phyloP scores from a whole-genome alignment of 2,888 invertebrate genomes.

The Tinea semifulvella region DNA sequence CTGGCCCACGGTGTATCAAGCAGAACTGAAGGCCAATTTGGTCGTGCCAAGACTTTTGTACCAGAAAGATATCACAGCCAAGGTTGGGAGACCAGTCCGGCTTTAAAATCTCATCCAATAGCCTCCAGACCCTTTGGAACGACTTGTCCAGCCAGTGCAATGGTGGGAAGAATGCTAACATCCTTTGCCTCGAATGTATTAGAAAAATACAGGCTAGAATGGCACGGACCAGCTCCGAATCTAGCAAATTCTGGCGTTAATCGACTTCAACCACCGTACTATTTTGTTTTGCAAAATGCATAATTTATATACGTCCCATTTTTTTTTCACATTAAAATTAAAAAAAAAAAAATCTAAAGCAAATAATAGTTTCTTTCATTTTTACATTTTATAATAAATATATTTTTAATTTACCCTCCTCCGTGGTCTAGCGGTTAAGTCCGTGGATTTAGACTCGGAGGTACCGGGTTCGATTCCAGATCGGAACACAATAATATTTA shows the following conservation, averaged over 20 bases:
- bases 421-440: too few species aligned
- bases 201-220: conserved; percentile 50
- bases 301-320: conserved; percentile 13
- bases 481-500: too few species aligned
- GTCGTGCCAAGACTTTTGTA: conserved; percentile 45
- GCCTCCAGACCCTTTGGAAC: conserved; percentile 50
- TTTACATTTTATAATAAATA: too few species aligned
- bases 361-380: too few species aligned
- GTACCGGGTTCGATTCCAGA: too few species aligned
- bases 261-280: conserved; percentile 46
- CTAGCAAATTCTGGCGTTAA: conserved; percentile 43
- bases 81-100: conserved; percentile 41
- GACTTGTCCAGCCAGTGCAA: conserved; percentile 41
- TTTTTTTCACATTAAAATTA: background rate
- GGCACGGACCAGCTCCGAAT: conserved; percentile 47
- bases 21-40: conserved; percentile 47
- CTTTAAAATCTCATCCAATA: conserved; percentile 40
- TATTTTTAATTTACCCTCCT: too few species aligned
- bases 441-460: too few species aligned
- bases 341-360: too few species aligned
- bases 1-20: conserved; percentile 51
- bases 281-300: conserved; percentile 52
- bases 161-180: conserved; percentile 39
- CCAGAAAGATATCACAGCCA: conserved; percentile 52
- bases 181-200: conserved; percentile 37